phyloP scores from a whole-genome alignment of 2,797 vertebrate genomes.

The Eulemur rubriventer region DNA sequence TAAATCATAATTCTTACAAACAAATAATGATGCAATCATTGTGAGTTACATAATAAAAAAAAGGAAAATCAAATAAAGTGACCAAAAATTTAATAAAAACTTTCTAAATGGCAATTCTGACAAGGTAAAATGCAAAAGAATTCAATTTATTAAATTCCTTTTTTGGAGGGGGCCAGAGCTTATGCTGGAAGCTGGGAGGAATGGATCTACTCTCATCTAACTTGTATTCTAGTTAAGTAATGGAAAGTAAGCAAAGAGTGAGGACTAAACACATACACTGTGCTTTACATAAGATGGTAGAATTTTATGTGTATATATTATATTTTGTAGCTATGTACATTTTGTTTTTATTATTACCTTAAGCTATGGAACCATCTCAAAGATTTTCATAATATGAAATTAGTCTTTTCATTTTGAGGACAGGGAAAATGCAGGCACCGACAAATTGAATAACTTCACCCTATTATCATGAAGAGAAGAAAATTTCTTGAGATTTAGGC shows the following conservation, averaged over 20 bases:
- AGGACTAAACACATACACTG: not conserved
- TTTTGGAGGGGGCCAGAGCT: not conserved
- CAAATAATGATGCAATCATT: slow-evolving; percentile 45
- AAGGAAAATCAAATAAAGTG: slow-evolving; percentile 9
- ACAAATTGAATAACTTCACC: not conserved
- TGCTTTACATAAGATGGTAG: not conserved
- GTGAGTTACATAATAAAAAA: slow-evolving; percentile 30
- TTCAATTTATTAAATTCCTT: not conserved
- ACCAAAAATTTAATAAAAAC: slow-evolving; percentile 32
- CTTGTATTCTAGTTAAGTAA: not conserved
- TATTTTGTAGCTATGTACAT: not conserved
- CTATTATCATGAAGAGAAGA: not conserved
- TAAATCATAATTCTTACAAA: slow-evolving; percentile 47
- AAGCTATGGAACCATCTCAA: not conserved
- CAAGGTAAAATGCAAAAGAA: slow-evolving; percentile 24
- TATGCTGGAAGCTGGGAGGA: not conserved
- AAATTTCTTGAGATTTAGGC: not conserved
- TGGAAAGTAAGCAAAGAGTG: slow-evolving; percentile 14
- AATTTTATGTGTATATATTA: not conserved
- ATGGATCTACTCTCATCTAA: not conserved
- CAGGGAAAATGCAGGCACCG: not conserved
- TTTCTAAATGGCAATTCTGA: slow-evolving; percentile 50
- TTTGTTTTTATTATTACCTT: slow-evolving; percentile 17
- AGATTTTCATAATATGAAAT: not conserved
- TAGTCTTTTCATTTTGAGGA: not conserved